phyloP scores from a whole-genome alignment of 2,888 invertebrate genomes.

The Allolobophora icterica region DNA sequence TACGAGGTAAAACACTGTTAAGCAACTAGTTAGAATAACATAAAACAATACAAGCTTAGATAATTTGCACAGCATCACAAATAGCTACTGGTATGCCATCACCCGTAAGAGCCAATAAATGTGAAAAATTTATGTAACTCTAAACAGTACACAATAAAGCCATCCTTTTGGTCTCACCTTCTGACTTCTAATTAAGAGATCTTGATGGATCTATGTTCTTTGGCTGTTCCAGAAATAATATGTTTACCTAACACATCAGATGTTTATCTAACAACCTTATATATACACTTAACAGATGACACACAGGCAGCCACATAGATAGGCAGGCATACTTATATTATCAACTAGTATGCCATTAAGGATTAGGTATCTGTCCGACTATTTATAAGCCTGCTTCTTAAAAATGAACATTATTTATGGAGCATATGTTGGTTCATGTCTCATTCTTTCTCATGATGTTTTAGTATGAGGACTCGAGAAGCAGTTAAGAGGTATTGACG shows the following conservation, averaged over 20 bases:
- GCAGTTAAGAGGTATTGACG: background rate
- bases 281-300: background rate
- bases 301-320: background rate
- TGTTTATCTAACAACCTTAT: background rate
- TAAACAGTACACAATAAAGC: background rate
- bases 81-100: background rate
- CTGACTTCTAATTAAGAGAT: background rate
- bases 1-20: background rate
- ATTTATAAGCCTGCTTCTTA: conserved; percentile 9
- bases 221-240: background rate
- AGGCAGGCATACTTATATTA: background rate
- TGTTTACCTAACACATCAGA: conserved; percentile 5
- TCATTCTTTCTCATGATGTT: background rate
- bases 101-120: background rate
- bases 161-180: background rate
- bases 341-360: background rate
- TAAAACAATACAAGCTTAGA: background rate
- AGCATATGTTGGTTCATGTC: background rate
- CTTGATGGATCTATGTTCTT: background rate
- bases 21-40: background rate
- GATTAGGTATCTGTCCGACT: background rate
- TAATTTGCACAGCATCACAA: conserved; percentile 11
- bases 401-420: conserved; percentile 9
- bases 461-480: background rate
- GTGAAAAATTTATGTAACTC: background rate